Evolutionary conservation across 2,113 vertebrate species (phyloP), one percentile per base, ranked within the genome.

Genomic region (Rallus limicola): DNA sequence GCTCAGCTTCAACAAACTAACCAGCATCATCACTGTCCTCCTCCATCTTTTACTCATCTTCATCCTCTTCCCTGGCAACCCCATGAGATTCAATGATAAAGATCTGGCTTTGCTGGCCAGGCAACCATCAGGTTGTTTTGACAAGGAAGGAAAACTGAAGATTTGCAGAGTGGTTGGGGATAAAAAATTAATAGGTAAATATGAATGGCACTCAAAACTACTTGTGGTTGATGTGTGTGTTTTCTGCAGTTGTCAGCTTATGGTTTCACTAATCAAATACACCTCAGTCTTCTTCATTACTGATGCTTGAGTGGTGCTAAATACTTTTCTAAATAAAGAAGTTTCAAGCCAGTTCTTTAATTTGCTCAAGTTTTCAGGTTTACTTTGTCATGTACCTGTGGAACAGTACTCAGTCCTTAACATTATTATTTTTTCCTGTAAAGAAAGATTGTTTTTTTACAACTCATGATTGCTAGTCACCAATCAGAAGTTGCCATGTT

Each of bases 61-160:
- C 38, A 42, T 91, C 62, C 20, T 90, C 76, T 95, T 86, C 75
- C 36, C 71, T 83, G 81, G 34, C 67, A 95, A 26, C 29, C 50
- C 50, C 70, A 90, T 96, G 95, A 90, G 63, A 58, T 94, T 96
- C 84, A 97, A 53, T 86, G 79, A 62, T n/a, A 91, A 88, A 80
- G 55, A 86, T 74, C 52, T 97, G 91, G 75, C 79, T 52, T 64
- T 9, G 10, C 31, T 97, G 64, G 83, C 90, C 77, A 92, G 63
- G 83, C 29, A 17, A 36, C 90, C 93, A 29, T 77, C 92, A 36
- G 44, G 60, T 86, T 95, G 36, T 78, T 97, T 96, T 90, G 93
- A 92, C 67, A 94, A 95, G 79, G 93, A 95, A 88, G 91, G 95
- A 86, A 86, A 86, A 46, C 55, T 93, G 91, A 96, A 94, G 82